Conservation (phyloP, 2,797 vertebrate species). For the Gymnothorax reevesii region DNA sequence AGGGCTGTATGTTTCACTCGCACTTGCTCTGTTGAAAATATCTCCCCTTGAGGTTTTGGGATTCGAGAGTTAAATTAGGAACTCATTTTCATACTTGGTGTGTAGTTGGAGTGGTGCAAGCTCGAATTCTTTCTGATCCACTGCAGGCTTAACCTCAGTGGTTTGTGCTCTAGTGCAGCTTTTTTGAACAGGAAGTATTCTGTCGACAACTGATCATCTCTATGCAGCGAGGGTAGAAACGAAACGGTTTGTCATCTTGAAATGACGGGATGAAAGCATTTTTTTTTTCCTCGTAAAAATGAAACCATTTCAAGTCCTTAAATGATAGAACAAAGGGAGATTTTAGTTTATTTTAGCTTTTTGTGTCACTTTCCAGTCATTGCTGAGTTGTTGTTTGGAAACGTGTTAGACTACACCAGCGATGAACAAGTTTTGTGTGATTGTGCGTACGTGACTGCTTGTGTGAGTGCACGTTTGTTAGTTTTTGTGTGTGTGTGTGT, state of each 20-base stretch:
- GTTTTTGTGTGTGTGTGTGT: too few species aligned
- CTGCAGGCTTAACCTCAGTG: conserved; percentile 17
- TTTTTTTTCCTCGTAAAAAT: background rate
- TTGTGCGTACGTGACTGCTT: background rate
- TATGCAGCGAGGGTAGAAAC: background rate
- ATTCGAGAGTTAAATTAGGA: background rate
- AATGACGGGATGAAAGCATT: background rate
- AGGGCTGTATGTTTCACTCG: conserved; percentile 1
- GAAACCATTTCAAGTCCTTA: background rate
- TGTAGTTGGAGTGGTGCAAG: too few species aligned
- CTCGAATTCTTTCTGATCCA: background rate
- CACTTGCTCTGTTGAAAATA: conserved; percentile 20
- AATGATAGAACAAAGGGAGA: too few species aligned
- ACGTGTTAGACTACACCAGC: too few species aligned
- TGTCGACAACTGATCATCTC: conserved; percentile 5
- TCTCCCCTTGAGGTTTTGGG: background rate
- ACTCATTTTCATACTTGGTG: background rate
- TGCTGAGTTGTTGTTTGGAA: background rate
- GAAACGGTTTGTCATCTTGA: background rate
- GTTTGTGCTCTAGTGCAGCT: background rate
- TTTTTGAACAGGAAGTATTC: conserved; percentile 1
- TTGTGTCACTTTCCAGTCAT: background rate
- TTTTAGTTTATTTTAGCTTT: background rate
- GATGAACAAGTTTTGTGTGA: background rate
- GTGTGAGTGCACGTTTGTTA: too few species aligned